Conservation (phyloP, 2,797 vertebrate species). For the Eulemur rubriventer region DNA sequence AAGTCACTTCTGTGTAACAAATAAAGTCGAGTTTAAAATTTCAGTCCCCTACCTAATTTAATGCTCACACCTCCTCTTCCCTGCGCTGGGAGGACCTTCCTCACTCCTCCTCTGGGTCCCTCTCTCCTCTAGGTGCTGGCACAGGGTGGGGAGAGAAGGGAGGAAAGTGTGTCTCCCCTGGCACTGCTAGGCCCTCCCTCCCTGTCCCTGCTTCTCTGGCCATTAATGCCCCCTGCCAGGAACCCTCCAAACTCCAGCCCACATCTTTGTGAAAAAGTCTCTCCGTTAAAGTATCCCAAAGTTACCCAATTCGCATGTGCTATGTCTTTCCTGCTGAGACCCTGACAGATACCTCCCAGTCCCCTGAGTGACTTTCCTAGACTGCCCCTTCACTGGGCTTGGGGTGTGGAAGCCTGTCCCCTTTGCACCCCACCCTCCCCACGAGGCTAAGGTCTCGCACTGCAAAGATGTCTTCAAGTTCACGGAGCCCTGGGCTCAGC, state of each 20-base stretch:
- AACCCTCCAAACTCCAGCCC: not conserved
- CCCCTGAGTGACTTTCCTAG: not conserved
- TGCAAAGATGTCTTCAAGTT: not conserved
- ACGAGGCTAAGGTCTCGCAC: not conserved
- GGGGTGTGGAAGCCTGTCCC: not conserved
- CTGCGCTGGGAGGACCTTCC: not conserved
- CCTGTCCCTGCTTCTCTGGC: not conserved
- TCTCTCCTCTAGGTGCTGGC: not conserved
- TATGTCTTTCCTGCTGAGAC: not conserved
- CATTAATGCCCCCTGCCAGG: not conserved
- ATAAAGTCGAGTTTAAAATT: constrained; percentile 8
- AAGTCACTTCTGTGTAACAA: constrained; percentile 48
- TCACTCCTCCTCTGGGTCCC: not conserved
- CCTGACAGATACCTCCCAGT: not conserved
- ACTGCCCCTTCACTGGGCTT: not conserved
- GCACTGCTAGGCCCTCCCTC: not conserved
- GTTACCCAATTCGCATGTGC: not conserved
- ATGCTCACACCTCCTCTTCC: not conserved
- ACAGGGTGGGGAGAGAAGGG: not conserved
- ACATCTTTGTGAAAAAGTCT: not conserved
- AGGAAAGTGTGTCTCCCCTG: not conserved
- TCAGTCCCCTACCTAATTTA: not conserved
- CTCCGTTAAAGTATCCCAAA: not conserved
- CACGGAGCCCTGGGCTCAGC: not conserved
- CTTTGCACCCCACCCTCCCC: not conserved